Conservation (phyloP, 2,113 vertebrate genomes). For the Laticauda colubrina region DNA sequence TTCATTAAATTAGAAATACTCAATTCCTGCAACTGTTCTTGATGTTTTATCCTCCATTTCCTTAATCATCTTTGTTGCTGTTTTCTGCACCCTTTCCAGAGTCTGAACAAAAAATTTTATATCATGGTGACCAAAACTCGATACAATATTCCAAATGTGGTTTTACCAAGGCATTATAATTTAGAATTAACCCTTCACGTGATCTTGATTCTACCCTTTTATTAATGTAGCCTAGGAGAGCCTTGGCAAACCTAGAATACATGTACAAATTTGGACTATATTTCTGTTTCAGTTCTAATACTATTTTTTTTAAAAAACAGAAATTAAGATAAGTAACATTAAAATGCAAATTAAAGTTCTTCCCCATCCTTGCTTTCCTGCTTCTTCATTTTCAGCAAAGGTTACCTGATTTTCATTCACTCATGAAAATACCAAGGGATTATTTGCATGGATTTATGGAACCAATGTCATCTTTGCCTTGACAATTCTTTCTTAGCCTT, state of each 20-base stretch:
- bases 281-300: background rate
- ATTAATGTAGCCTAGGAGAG: background rate
- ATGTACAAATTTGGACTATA: background rate
- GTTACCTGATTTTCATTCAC: background rate
- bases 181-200: background rate
- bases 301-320: background rate
- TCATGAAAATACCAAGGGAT: background rate
- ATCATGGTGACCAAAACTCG: background rate
- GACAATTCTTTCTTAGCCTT: constrained; percentile 15
- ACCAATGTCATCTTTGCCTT: constrained; percentile 21
- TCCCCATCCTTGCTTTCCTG: background rate
- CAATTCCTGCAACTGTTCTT: too few relatives aligned
- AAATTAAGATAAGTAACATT: background rate
- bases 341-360: background rate
- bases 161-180: background rate
- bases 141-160: background rate
- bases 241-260: background rate
- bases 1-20: too few relatives aligned
- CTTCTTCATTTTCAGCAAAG: background rate
- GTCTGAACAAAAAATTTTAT: too few relatives aligned
- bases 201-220: background rate
- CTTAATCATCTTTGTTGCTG: background rate
- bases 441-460: background rate
- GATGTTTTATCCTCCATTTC: background rate
- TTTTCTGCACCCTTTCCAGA: background rate